Evolutionary conservation across 2,888 invertebrate genomes (phyloP), one percentile per base, ranked within the genome.

Genomic region (Temnothorax ravouxi): DNA sequence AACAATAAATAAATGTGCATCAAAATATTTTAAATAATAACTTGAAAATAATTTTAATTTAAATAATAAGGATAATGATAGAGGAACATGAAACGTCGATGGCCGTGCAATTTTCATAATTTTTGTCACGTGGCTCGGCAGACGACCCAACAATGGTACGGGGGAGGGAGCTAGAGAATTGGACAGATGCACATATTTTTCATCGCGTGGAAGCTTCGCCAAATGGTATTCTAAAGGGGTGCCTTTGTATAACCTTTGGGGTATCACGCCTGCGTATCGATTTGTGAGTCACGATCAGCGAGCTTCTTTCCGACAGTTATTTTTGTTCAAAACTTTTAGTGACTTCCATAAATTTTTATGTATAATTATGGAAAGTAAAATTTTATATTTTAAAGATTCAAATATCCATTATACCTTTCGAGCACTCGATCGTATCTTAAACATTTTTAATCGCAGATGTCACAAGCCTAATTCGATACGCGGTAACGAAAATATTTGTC

Each of bases 201-300:
- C 75, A 86, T 62, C 25, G 66, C 84, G 88, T 88, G 89, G 88
- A 90, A 89, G 89, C 25, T 79, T 89, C 34, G 85, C 83, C 90
- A 84, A 90, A 90, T 84, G 90, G 84, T 71, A 52, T 13, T n/a
- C 18, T 47, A 29, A 59, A n/a, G 80, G 74, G 80, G 67, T 66
- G 72, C 69, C 61, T 62, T 71, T 77, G 44, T 54, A n/a, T 29
- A 29, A 29, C 25, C 8, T 64, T 34, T 21, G 11, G 59, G 62
- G 50, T 61, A 38, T 64, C 64, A 52, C 54, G 61, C 59, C 34
- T n/a, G 41, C 69, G 29, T 64, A 29, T 84, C 72, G 72, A 77
- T 72, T 79, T 76, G 25, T 87, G 88, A 88, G 62, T 88, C 84
- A 88, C 38, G 79, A 71, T 67, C 34, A 54, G 21, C 83, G 66